A percentile compares a stretch with the other conserved stretches of the same genome.
Evolutionary conservation across 2,797 vertebrate genomes (phyloP).

Genomic region (Siniperca undulata): DNA sequence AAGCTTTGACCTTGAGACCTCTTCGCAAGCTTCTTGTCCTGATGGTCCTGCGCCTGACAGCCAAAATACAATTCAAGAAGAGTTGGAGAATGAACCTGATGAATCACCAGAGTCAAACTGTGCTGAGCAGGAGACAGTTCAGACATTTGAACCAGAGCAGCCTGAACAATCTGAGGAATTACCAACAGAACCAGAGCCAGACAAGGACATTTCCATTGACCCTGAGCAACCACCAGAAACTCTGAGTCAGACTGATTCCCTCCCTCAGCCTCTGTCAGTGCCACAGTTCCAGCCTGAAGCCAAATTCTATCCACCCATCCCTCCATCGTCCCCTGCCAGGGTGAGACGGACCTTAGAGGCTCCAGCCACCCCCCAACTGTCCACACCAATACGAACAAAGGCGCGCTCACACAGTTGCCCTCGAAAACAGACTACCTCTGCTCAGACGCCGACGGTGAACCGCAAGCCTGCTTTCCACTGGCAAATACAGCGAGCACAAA

Average conservation of each 20-base stretch:
- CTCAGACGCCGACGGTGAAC: conserved; percentile 73
- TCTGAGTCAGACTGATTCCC: conserved; percentile 27
- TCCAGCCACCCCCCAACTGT: conserved; percentile 52
- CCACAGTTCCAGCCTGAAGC: conserved; percentile 41
- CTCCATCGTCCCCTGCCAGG: conserved; percentile 77
- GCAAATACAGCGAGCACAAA: conserved; percentile 78
- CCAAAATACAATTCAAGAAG: conserved; percentile 60
- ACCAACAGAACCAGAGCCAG: conserved; percentile 37
- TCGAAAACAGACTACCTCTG: conserved; percentile 65
- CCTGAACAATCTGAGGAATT: conserved; percentile 45
- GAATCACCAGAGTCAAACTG: conserved; percentile 39
- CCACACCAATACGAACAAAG: conserved; percentile 72
- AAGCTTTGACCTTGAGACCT: conserved; percentile 85
- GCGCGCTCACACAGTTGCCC: conserved; percentile 80
- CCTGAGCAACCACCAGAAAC: conserved; percentile 42
- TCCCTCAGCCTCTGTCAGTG: conserved; percentile 41
- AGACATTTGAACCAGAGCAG: conserved; percentile 41
- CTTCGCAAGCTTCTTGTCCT: conserved; percentile 51
- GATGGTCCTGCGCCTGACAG: conserved; percentile 81
- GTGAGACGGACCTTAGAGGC: conserved; percentile 76
- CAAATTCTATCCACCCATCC: conserved; percentile 53
- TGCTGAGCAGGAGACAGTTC: conserved; percentile 44
- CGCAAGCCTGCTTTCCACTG: conserved; percentile 75
- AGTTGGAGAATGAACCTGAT: conserved; percentile 56
- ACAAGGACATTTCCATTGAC: conserved; percentile 19